Evolutionary conservation across 2,888 invertebrate genomes (phyloP).

Genomic region (Agrilus biguttatus): DNA sequence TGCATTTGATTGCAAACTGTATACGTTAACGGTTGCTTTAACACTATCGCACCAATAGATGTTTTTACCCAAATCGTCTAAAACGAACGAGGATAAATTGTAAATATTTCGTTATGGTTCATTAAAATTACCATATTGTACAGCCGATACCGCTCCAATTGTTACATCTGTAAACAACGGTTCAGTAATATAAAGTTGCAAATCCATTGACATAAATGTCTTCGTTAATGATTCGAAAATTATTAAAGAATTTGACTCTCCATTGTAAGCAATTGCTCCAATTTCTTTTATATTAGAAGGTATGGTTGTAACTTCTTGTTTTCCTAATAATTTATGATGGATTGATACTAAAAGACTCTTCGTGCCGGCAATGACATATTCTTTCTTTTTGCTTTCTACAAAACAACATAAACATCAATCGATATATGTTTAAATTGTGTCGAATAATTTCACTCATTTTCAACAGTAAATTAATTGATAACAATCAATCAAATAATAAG

Average conservation of each 20-base stretch:
- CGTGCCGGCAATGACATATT: slow-evolving; percentile 42
- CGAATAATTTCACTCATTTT: no score
- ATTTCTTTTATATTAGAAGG: slow-evolving; percentile 33
- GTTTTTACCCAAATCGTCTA: slow-evolving; percentile 56
- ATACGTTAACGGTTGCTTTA: slow-evolving; percentile 45
- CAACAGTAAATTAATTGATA: no score
- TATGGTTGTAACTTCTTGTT: slow-evolving; percentile 37
- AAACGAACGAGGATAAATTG: not conserved
- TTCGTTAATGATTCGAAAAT: slow-evolving; percentile 36
- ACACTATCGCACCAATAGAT: slow-evolving; percentile 58
- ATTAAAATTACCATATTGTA: not conserved
- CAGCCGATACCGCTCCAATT: slow-evolving; percentile 4
- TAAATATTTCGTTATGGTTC: not conserved
- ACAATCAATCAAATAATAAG: no score
- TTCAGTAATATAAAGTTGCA: slow-evolving; percentile 11
- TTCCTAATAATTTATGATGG: slow-evolving; percentile 52
- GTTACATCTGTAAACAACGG: slow-evolving; percentile 4
- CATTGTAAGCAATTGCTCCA: slow-evolving; percentile 54
- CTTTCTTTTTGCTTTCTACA: slow-evolving; percentile 29
- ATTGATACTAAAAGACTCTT: slow-evolving; percentile 43
- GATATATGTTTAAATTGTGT: no score
- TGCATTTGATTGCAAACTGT: slow-evolving; percentile 43
- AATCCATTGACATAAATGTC: slow-evolving; percentile 32
- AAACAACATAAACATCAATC: slow-evolving; percentile 8
- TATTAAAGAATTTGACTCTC: slow-evolving; percentile 34